These are phyloP conservation scores for Panonychus citri DNA, from an alignment of 1,140 invertebrate genomes.

Conservation along the genomic window DNA sequence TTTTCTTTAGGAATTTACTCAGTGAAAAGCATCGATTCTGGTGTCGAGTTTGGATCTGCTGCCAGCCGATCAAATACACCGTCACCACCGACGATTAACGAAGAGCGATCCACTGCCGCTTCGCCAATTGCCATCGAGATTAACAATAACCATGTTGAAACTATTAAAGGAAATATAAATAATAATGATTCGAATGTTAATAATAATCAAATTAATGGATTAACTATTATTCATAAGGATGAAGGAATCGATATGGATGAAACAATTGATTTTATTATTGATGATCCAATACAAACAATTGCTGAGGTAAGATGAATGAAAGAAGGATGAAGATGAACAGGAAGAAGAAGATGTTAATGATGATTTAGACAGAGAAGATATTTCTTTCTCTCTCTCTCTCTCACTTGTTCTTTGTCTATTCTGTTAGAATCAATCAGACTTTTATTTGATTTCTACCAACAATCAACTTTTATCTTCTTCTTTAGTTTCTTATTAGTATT, in stretches of 20 bases:
- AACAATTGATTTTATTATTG: neutral
- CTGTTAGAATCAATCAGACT: neutral
- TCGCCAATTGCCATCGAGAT: neutral
- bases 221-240: neutral
- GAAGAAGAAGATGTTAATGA: too few relatives aligned
- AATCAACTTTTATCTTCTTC: neutral
- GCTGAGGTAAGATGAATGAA: neutral
- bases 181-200: neutral
- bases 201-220: neutral
- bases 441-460: neutral
- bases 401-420: neutral
- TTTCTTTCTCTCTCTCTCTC: too few relatives aligned
- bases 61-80: neutral
- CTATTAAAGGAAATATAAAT: neutral
- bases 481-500: neutral
- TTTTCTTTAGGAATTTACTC: neutral
- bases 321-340: too few relatives aligned
- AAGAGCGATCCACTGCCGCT: too few relatives aligned
- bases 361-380: too few relatives aligned
- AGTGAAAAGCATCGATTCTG: neutral
- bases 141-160: neutral
- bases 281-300: neutral
- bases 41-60: neutral
- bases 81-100: neutral
- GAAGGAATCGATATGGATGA: neutral